A percentile compares a stretch with the other conserved stretches of the same genome.
Conservation (phyloP, 1,140 invertebrate species). For the Prorops nasuta region DNA sequence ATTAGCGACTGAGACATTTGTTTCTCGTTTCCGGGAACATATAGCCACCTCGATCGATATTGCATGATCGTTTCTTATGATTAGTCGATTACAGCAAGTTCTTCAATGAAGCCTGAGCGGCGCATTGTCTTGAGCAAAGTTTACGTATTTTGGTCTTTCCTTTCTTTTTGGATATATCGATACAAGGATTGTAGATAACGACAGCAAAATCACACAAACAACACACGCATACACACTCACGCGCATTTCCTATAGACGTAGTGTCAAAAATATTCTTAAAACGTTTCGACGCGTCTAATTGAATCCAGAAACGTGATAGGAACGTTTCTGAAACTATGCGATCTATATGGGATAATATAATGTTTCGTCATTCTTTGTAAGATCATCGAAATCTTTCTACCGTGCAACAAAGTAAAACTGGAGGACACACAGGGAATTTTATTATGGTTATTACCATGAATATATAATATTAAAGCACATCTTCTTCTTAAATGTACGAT, state of each 20-base stretch:
- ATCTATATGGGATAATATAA: background rate
- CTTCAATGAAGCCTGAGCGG: too few species aligned
- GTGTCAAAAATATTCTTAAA: too few species aligned
- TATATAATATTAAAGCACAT: background rate
- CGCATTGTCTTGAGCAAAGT: too few species aligned
- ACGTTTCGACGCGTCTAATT: too few species aligned
- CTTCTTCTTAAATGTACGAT: background rate
- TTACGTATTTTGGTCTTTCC: too few species aligned
- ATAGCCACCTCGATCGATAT: background rate
- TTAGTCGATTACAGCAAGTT: conserved; percentile 4
- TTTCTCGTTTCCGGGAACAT: background rate
- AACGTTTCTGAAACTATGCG: background rate
- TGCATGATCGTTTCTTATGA: background rate
- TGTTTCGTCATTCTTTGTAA: background rate
- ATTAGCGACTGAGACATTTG: conserved; percentile 13
- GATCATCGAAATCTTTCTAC: background rate
- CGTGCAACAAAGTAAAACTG: background rate
- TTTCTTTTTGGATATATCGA: too few species aligned
- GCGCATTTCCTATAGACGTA: too few species aligned
- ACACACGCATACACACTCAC: too few species aligned
- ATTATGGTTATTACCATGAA: background rate
- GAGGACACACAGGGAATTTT: background rate
- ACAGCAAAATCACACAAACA: too few species aligned
- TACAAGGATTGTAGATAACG: background rate
- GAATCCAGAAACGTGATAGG: too few species aligned